Base-by-base conservation (phyloP, 2,113 vertebrate species). In the Labrus mixtus region DNA sequence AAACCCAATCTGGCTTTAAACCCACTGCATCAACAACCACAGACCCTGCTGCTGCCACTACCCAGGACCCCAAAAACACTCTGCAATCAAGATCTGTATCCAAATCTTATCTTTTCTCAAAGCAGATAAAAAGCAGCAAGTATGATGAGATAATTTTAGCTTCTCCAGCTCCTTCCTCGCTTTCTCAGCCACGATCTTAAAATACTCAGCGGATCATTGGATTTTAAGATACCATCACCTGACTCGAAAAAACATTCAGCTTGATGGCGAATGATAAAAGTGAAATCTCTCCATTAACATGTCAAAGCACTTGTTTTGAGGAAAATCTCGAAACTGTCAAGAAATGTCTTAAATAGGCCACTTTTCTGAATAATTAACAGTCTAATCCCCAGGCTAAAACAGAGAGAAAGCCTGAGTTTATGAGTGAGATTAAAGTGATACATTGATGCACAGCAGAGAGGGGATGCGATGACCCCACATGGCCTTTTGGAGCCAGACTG, bases 1-100 rank as follows among this genome's bases (percentile, higher is more conserved):
- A 86, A 81, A 79, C 54, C 54, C 74, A 68, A 72, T 82, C 78
- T 88, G 86, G 71, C 67, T 81, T 69, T 58, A 68, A 69, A 71
- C 46, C 9, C 1, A 2, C 74, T 25, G 66, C 76, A 77, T 66
- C 78, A 67, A 63, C 73, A 48, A 12, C 48, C 53, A 43, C 53
- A 17, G 20, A 22, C 54, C 29, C 48, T 20, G 29, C 43, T 1
- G 45, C 43, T 16, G 64, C 22, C 72, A 29, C 29, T 37, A 20
- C 45, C 43, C 29, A 10, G 12, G 29, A 11, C 43, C 43, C 45
- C 20, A 63, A 45, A 63, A 45, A 10, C 60, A 43, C 37, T 17
- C 59, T 7, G 19, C 41, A 81, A 76, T 20, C 56, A n/a, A 64
- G 29, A 25, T 25, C 48, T 70, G 51, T 53, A 72, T 39, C 68